Percentiles rank a stretch among this genome's conserved stretches.
phyloP scores from a whole-genome alignment of 2,888 invertebrate genomes.

The Marronus borbonicus region DNA sequence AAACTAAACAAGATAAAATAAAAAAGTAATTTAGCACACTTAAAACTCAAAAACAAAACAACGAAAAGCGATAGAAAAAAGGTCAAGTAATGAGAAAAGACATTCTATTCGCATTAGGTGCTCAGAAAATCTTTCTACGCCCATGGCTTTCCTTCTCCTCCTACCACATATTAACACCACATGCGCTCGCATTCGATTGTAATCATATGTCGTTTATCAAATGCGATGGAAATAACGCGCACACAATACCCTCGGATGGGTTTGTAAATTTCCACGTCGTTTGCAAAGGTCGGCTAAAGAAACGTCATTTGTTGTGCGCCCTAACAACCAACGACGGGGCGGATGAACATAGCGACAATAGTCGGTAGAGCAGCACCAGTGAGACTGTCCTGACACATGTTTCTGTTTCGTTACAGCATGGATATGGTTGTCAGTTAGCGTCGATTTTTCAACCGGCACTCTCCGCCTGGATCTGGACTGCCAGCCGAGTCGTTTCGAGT shows the following conservation, averaged over 20 bases:
- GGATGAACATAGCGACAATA: neutral
- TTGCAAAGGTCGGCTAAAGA: conserved; percentile 23
- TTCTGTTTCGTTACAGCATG: conserved; percentile 65
- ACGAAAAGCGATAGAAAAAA: too few species aligned
- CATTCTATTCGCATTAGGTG: conserved; percentile 1
- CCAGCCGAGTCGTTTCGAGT: conserved; percentile 68
- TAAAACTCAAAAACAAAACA: too few species aligned
- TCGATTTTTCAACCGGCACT: conserved; percentile 66
- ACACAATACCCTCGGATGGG: neutral
- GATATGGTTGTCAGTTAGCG: conserved; percentile 68
- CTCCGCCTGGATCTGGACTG: conserved; percentile 69
- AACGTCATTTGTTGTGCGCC: conserved; percentile 33
- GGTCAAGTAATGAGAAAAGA: too few species aligned
- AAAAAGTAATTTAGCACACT: too few species aligned
- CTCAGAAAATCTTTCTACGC: neutral
- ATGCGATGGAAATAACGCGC: conserved; percentile 29
- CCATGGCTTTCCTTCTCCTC: neutral
- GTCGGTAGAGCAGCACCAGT: neutral
- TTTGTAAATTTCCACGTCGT: conserved; percentile 35
- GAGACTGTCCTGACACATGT: conserved; percentile 37
- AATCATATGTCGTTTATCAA: conserved; percentile 30
- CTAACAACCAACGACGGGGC: conserved; percentile 13
- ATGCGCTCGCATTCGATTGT: conserved; percentile 4
- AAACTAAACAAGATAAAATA: too few species aligned
- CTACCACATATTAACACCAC: conserved; percentile 5